Evolutionary conservation across 2,797 vertebrate genomes (phyloP).

Genomic region (Poecilia picta): DNA sequence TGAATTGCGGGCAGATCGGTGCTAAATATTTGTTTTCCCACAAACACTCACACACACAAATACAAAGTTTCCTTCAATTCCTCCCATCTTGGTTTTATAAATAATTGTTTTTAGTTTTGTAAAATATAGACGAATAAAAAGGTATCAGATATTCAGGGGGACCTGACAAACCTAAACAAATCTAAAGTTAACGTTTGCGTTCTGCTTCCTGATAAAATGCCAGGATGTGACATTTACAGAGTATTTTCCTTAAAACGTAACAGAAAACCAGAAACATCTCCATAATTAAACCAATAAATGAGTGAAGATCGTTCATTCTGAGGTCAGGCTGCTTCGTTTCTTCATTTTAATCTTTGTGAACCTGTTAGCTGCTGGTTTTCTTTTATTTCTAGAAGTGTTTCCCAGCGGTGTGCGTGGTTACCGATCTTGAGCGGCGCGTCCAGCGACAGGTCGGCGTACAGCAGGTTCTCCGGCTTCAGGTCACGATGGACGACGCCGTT

Average conservation of each 20-base stretch:
- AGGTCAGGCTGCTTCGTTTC: no score
- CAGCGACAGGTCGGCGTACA: constrained; percentile 83
- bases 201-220: not conserved
- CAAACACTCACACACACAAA: no score
- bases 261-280: not conserved
- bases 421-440: constrained; percentile 88
- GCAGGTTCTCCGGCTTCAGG: constrained; percentile 87
- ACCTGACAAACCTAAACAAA: not conserved
- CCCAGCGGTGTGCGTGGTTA: constrained; percentile 37
- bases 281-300: not conserved
- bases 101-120: no score
- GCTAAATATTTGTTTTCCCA: no score
- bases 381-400: not conserved
- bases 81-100: no score
- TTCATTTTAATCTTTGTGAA: no score
- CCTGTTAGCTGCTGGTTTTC: not conserved
- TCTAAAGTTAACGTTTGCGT: not conserved
- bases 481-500: constrained; percentile 88
- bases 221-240: not conserved
- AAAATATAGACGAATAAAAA: no score
- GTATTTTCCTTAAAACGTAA: not conserved
- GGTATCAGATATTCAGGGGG: no score
- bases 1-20: no score
- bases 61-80: no score
- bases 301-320: not conserved